A percentile compares a stretch with the other conserved stretches of the same genome.
These are phyloP conservation scores for Acanthococcus lagerstroemiae DNA, from an alignment of 2,888 invertebrate species.

Conservation along the genomic window DNA sequence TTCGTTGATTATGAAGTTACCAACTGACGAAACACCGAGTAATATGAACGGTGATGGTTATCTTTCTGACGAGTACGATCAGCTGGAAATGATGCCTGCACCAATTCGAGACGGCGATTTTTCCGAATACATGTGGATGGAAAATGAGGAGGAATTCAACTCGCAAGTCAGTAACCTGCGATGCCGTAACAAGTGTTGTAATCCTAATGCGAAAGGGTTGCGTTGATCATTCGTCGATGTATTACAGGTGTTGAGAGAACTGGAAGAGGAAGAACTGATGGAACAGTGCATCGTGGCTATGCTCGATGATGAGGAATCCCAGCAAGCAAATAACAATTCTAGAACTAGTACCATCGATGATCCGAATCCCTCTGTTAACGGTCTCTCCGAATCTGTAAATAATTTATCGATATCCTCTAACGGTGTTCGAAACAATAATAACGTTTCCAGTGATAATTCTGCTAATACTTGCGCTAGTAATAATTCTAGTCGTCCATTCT, in stretches of 20 bases:
- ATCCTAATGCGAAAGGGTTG: not conserved
- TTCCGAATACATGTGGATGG: conserved; percentile 91
- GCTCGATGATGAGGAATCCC: conserved; percentile 50
- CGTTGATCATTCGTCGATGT: not conserved
- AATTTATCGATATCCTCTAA: conserved; percentile 20
- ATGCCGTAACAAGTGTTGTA: not conserved
- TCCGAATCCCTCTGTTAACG: conserved; percentile 9
- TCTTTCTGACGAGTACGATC: conserved; percentile 20
- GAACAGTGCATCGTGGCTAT: conserved; percentile 79
- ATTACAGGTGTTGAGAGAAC: conserved; percentile 64
- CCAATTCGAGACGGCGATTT: conserved; percentile 58
- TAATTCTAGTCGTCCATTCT: not conserved
- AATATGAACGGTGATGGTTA: conserved; percentile 14
- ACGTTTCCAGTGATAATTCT: conserved; percentile 9
- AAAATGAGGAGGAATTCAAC: conserved; percentile 85
- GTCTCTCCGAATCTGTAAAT: conserved; percentile 23
- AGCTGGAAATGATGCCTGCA: conserved; percentile 4
- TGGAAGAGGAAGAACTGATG: conserved; percentile 79
- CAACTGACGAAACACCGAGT: conserved; percentile 13
- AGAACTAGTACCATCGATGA: conserved; percentile 4
- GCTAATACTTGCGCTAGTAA: not conserved
- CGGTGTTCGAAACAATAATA: conserved; percentile 23
- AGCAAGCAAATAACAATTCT: conserved; percentile 18
- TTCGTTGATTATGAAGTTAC: conserved; percentile 23
- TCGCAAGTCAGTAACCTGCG: conserved; percentile 54